phyloP scores from a whole-genome alignment of 2,113 vertebrate genomes.

The Mormyrus lacerda region DNA sequence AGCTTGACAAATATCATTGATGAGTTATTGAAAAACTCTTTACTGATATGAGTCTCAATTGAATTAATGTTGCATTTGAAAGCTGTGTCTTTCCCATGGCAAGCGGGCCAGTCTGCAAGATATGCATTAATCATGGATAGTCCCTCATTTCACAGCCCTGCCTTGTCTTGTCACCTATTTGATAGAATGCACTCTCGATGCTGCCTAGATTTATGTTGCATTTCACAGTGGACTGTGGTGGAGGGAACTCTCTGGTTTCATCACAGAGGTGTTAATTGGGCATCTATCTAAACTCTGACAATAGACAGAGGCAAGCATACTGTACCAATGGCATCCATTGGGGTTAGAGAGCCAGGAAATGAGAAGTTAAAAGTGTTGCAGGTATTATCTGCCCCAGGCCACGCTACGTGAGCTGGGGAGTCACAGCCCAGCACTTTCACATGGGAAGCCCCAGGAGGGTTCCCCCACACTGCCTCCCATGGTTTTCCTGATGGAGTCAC shows the following conservation, averaged over 20 bases:
- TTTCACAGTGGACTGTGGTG: constrained; percentile 54
- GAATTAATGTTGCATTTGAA: constrained; percentile 8
- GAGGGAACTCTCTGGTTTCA: constrained; percentile 50
- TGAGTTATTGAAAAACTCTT: constrained; percentile 36
- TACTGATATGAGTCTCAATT: constrained; percentile 1
- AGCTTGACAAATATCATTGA: constrained; percentile 34
- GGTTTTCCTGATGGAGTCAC: constrained; percentile 21
- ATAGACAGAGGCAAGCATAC: constrained; percentile 48
- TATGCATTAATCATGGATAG: constrained; percentile 17
- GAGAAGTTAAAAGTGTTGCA: constrained; percentile 48
- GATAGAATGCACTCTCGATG: constrained; percentile 35
- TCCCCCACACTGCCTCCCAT: neutral
- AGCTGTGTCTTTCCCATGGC: neutral
- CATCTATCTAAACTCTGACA: constrained; percentile 41
- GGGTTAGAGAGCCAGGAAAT: constrained; percentile 49
- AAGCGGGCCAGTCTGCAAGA: neutral
- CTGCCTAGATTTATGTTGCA: constrained; percentile 56
- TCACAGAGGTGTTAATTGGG: constrained; percentile 54
- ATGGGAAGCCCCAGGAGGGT: constrained; percentile 46
- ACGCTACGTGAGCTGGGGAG: constrained; percentile 45
- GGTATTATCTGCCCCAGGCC: constrained; percentile 38
- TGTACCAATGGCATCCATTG: constrained; percentile 40
- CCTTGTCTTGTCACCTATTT: constrained; percentile 29
- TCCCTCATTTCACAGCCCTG: constrained; percentile 13
- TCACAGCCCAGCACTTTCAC: constrained; percentile 41